Conservation (phyloP, 2,797 vertebrate species). For the Moxostoma hubbsi region DNA sequence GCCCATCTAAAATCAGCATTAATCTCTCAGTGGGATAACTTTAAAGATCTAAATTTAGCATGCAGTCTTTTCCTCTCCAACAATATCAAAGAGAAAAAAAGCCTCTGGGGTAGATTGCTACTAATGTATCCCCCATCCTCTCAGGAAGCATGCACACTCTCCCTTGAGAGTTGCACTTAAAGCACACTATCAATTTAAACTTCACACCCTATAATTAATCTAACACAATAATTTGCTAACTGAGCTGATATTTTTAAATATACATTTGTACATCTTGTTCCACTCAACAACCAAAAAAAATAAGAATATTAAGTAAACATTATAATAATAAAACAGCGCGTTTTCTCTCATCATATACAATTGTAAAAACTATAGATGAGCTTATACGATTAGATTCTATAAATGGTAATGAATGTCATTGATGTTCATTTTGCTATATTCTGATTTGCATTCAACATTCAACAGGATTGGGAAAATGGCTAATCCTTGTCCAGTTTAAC, state of each 20-base stretch:
- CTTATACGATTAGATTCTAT: neutral
- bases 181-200: constrained; percentile 64
- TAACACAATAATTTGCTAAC: constrained; percentile 70
- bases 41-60: constrained; percentile 72
- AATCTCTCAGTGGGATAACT: constrained; percentile 64
- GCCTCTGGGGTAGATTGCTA: constrained; percentile 52
- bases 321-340: neutral
- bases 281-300: neutral
- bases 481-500: constrained; percentile 17
- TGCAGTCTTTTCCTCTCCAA: constrained; percentile 61
- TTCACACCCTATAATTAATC: constrained; percentile 64
- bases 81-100: constrained; percentile 68
- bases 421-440: constrained; percentile 52
- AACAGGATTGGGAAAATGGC: constrained; percentile 13
- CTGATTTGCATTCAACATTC: constrained; percentile 8
- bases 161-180: constrained; percentile 54
- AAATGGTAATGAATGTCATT: constrained; percentile 8
- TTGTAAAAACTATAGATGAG: neutral
- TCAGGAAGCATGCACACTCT: constrained; percentile 40
- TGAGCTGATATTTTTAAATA: constrained; percentile 6
- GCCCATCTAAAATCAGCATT: constrained; percentile 61
- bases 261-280: neutral
- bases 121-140: constrained; percentile 58
- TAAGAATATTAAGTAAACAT: neutral
- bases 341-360: neutral